Evolutionary conservation across 2,888 invertebrate genomes (phyloP).

Genomic region (Chymomyza amoena): DNA sequence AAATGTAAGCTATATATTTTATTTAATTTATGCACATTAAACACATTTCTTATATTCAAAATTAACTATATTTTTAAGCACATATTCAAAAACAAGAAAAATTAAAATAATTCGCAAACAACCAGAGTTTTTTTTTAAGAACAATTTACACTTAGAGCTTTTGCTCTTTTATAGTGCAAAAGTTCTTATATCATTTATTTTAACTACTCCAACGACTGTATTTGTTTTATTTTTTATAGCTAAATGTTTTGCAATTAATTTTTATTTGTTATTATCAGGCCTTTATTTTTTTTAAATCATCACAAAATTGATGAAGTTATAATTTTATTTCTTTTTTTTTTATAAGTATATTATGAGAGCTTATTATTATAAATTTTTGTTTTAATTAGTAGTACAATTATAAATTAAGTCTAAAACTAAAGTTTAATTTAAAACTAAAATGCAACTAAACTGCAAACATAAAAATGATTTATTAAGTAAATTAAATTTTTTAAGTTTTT

Average conservation of each 20-base stretch:
- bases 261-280: conserved; percentile 16
- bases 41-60: neutral
- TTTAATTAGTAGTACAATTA: conserved; percentile 14
- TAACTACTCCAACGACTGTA: conserved; percentile 36
- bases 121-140: neutral
- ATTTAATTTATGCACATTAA: neutral
- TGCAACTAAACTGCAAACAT: conserved; percentile 23
- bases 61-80: conserved; percentile 44
- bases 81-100: neutral
- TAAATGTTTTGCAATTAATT: neutral
- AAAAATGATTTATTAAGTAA: conserved; percentile 37
- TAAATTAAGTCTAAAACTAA: conserved; percentile 44
- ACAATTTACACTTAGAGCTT: neutral
- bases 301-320: conserved; percentile 68
- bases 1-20: conserved; percentile 27
- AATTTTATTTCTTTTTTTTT: neutral
- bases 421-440: conserved; percentile 12
- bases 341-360: conserved; percentile 48
- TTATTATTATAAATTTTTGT: conserved; percentile 37
- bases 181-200: conserved; percentile 17
- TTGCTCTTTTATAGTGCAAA: conserved; percentile 3
- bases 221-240: conserved; percentile 18
- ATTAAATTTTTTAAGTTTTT: conserved; percentile 21
- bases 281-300: conserved; percentile 50
- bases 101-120: neutral